A percentile compares a stretch with the other conserved stretches of the same genome.
phyloP scores from a whole-genome alignment of 2,797 vertebrate genomes.

The Gymnoscopelus microlampas region DNA sequence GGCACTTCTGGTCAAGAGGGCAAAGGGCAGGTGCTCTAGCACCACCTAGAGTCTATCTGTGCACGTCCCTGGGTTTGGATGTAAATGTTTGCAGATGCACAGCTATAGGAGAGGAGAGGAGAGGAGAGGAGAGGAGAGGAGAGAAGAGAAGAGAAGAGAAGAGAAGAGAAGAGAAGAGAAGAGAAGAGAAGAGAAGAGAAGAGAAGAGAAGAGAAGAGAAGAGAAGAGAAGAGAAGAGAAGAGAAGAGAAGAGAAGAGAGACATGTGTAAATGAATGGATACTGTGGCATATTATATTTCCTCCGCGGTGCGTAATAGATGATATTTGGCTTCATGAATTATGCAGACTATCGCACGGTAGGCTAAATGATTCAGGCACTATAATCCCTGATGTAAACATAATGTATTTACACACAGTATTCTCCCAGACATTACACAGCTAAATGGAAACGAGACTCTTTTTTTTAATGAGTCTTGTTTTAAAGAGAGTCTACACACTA shows the following conservation, averaged over 20 bases:
- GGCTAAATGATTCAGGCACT: conserved; percentile 45
- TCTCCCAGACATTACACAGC: conserved; percentile 33
- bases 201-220: conserved; percentile 8
- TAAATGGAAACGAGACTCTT: conserved; percentile 31
- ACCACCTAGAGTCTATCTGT: too few relatives aligned
- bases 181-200: not conserved
- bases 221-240: not conserved
- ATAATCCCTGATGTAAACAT: conserved; percentile 51
- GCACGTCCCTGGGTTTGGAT: too few relatives aligned
- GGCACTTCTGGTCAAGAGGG: too few relatives aligned
- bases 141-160: not conserved
- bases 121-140: not conserved
- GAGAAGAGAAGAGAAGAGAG: not conserved
- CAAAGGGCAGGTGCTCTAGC: too few relatives aligned
- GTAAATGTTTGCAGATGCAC: conserved; percentile 2
- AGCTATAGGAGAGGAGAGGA: not conserved
- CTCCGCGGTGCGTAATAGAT: conserved; percentile 45
- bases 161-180: conserved; percentile 13
- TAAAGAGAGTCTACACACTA: not conserved
- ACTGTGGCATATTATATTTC: conserved; percentile 7
- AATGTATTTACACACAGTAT: conserved; percentile 56
- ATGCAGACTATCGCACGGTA: conserved; percentile 50
- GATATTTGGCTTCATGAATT: conserved; percentile 56
- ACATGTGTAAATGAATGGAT: conserved; percentile 15
- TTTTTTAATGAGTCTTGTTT: conserved; percentile 22